Conservation (phyloP, 37 sponge, comb jelly and placozoan genomes). For the Diacarnus erythraeanus region DNA sequence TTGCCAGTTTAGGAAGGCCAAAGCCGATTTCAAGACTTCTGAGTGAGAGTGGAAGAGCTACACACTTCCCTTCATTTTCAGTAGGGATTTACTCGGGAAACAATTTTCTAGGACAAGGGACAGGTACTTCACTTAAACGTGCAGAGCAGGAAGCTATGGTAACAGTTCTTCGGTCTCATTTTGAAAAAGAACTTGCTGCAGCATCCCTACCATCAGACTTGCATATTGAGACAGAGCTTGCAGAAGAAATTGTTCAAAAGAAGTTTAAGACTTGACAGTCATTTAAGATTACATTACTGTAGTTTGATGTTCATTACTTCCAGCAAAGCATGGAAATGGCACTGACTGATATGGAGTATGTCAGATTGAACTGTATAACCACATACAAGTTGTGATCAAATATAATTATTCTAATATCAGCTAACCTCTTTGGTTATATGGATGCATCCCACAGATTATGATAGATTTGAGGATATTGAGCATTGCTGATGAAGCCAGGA, state of each 20-base stretch:
- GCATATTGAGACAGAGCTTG: neutral
- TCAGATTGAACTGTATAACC: conserved; percentile 36
- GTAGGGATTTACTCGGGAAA: conserved; percentile 83
- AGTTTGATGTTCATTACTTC: conserved; percentile 19
- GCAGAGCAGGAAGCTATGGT: conserved; percentile 79
- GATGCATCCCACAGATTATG: conserved; percentile 44
- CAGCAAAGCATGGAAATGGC: conserved; percentile 63
- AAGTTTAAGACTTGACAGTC: neutral
- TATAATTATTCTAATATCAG: too few species aligned
- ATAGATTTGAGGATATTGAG: conserved; percentile 49
- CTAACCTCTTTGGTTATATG: conserved; percentile 65
- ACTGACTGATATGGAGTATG: conserved; percentile 37
- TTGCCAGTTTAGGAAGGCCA: conserved; percentile 31
- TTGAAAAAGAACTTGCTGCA: conserved; percentile 44
- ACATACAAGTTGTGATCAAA: too few species aligned
- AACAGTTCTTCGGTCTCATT: conserved; percentile 69
- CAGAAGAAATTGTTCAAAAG: neutral
- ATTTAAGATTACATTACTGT: neutral
- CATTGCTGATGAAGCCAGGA: conserved; percentile 88
- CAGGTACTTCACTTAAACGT: conserved; percentile 71
- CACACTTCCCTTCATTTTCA: conserved; percentile 88
- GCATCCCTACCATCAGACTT: conserved; percentile 56
- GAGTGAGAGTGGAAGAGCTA: conserved; percentile 81
- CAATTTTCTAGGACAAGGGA: conserved; percentile 67
- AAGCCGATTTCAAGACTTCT: conserved; percentile 58